Conservation (phyloP, 2,113 vertebrate species). For the Bos indicus region DNA sequence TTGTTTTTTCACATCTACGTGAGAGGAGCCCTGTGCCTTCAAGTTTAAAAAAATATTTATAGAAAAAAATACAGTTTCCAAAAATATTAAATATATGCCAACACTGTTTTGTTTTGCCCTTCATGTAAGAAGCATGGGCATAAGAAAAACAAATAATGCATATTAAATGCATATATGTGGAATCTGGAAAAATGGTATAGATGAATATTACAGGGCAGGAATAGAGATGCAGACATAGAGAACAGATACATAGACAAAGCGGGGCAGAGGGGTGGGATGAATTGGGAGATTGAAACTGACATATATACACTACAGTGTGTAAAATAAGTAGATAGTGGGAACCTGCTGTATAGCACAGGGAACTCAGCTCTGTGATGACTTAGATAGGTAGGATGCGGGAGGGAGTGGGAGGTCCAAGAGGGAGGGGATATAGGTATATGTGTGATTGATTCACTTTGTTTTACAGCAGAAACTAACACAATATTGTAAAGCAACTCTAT, state of each 20-base stretch:
- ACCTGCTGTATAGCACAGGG: background rate
- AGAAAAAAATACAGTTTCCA: background rate
- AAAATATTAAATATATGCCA: background rate
- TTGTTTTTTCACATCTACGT: background rate
- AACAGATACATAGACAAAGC: background rate
- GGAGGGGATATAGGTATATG: background rate
- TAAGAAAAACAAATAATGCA: background rate
- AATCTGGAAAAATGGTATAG: background rate
- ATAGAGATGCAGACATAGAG: background rate
- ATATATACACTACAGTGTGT: background rate
- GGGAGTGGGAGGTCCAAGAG: background rate
- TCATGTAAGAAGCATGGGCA: fast-evolving
- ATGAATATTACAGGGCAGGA: background rate
- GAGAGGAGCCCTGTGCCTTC: background rate
- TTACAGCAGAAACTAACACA: background rate
- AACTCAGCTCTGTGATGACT: background rate
- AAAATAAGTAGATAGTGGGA: background rate
- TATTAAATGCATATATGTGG: background rate
- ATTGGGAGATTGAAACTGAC: background rate
- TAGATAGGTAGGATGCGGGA: background rate
- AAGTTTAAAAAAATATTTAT: background rate
- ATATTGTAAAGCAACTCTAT: background rate
- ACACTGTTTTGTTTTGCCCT: background rate
- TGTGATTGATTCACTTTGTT: background rate
- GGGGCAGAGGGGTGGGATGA: background rate